Conservation (phyloP, 2,888 invertebrate genomes). For the Thymelicus acteon region DNA sequence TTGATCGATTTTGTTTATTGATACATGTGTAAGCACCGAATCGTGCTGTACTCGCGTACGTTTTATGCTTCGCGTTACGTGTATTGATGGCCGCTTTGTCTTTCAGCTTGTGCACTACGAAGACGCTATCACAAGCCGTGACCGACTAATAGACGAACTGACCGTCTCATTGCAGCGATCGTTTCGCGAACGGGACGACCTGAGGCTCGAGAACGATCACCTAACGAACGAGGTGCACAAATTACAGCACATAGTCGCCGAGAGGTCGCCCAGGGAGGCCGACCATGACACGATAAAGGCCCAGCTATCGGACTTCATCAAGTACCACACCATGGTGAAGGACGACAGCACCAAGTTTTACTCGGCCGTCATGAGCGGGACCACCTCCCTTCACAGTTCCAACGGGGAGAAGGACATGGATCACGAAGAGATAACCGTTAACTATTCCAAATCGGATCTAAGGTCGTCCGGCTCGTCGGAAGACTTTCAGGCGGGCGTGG, state of each 20-base stretch:
- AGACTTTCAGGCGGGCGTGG: conserved; percentile 71
- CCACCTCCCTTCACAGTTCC: conserved; percentile 69
- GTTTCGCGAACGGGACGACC: conserved; percentile 84
- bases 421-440: conserved; percentile 75
- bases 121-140: conserved; percentile 87
- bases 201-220: conserved; percentile 86
- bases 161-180: conserved; percentile 89
- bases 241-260: conserved; percentile 69
- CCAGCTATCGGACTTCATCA: conserved; percentile 76
- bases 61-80: conserved; percentile 29
- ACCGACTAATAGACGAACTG: conserved; percentile 89
- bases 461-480: conserved; percentile 67
- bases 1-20: conserved; percentile 35
- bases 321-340: conserved; percentile 73
- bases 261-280: conserved; percentile 55
- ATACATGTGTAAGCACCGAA: conserved; percentile 36
- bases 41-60: not conserved
- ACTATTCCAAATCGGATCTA: conserved; percentile 73
- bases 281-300: conserved; percentile 73
- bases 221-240: conserved; percentile 85
- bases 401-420: conserved; percentile 81
- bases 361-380: conserved; percentile 73
- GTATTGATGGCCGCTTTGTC: conserved; percentile 62
- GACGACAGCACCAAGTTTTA: conserved; percentile 77
- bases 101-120: conserved; percentile 90